A percentile compares a stretch with the other conserved stretches of the same genome.
These are phyloP conservation scores for Macrophya alboannulata DNA, from an alignment of 2,888 invertebrate species.

Conservation along the genomic window DNA sequence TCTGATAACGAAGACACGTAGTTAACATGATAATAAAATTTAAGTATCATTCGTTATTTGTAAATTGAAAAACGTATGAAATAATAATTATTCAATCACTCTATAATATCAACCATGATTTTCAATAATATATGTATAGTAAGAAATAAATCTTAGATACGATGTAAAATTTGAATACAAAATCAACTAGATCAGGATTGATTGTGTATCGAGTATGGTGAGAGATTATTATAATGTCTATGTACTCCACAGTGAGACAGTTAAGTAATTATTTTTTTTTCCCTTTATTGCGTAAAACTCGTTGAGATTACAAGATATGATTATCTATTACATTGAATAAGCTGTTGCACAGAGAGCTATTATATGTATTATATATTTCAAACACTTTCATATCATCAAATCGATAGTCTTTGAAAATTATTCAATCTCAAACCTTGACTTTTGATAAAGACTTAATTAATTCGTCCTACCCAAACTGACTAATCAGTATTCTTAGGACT, in stretches of 20 bases:
- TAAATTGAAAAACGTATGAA: not conserved
- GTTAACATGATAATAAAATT: slow-evolving; percentile 21
- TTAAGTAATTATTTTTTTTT: slow-evolving; percentile 61
- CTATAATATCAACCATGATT: not conserved
- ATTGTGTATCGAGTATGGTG: not conserved
- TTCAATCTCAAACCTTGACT: not conserved
- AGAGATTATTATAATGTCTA: not conserved
- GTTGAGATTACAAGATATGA: slow-evolving; percentile 53
- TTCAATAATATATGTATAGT: not conserved
- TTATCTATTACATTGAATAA: slow-evolving; percentile 44
- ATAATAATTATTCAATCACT: not conserved
- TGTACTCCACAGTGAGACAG: slow-evolving; percentile 19
- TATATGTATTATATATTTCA: slow-evolving; percentile 11
- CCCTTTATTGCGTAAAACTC: slow-evolving; percentile 52
- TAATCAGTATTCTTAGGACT: slow-evolving; percentile 6
- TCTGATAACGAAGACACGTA: slow-evolving; percentile 66
- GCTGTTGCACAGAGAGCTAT: slow-evolving; percentile 45
- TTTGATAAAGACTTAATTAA: not conserved
- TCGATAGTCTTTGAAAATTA: not conserved
- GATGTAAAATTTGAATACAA: not conserved
- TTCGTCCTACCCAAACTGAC: not conserved
- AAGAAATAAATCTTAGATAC: not conserved
- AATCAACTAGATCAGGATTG: not conserved
- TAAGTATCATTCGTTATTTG: slow-evolving; percentile 30
- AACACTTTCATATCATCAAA: not conserved